These are phyloP conservation scores for Typhlomys cinereus DNA, from an alignment of 2,113 vertebrate genomes.

Conservation along the genomic window DNA sequence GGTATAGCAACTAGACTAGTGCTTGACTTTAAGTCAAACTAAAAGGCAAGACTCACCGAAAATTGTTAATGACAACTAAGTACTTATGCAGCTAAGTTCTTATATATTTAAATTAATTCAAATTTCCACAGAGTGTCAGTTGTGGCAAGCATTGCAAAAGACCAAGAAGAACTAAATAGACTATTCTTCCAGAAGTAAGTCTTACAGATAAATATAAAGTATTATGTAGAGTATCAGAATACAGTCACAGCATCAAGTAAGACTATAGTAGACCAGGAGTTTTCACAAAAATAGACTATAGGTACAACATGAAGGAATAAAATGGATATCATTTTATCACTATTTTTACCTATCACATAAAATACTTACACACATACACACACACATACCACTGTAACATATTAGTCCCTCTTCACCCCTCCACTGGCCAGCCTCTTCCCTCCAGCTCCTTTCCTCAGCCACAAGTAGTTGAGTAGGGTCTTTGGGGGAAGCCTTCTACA, in stretches of 20 bases:
- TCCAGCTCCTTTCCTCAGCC: no score
- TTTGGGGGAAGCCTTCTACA: background rate
- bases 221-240: background rate
- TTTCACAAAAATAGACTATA: conserved; percentile 7
- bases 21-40: conserved; percentile 16
- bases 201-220: background rate
- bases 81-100: background rate
- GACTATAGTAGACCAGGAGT: background rate
- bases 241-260: background rate
- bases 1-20: background rate
- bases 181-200: background rate
- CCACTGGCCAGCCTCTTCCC: background rate
- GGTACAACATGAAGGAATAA: background rate
- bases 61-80: conserved; percentile 23
- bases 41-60: conserved; percentile 9
- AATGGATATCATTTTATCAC: background rate
- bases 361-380: background rate
- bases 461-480: background rate
- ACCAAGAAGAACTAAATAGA: background rate
- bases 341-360: background rate
- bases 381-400: no score
- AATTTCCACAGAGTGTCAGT: background rate
- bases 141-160: background rate
- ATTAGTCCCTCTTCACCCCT: background rate
- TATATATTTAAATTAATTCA: conserved; percentile 33